Conservation (phyloP, 2,888 invertebrate species). For the Unio delphinus region DNA sequence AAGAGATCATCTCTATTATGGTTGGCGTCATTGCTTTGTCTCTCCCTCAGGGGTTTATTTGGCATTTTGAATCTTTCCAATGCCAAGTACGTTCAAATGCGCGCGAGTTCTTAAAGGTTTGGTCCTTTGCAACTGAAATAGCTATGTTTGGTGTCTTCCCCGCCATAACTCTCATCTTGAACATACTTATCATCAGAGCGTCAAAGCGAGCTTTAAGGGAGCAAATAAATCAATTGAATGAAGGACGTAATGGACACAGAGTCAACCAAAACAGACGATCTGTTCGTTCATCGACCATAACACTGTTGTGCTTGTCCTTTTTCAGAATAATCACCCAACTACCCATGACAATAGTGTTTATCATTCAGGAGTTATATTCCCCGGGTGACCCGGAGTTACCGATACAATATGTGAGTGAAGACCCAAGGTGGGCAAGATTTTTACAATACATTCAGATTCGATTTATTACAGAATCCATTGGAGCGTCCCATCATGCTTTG, state of each 20-base stretch:
- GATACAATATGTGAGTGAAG: too few species aligned
- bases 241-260: too few species aligned
- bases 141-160: conserved; percentile 57
- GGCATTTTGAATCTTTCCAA: conserved; percentile 48
- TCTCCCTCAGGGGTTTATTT: conserved; percentile 63
- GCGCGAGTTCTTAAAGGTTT: conserved; percentile 42
- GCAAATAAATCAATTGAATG: too few species aligned
- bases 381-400: too few species aligned
- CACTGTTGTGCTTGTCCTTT: conserved; percentile 61
- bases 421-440: too few species aligned
- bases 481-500: too few species aligned
- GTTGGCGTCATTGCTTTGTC: conserved; percentile 45
- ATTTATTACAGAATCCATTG: too few species aligned
- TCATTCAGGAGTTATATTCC: conserved; percentile 45
- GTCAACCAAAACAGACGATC: too few species aligned
- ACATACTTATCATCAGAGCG: conserved; percentile 49
- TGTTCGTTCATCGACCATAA: conserved; percentile 44
- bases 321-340: conserved; percentile 63
- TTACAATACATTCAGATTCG: too few species aligned
- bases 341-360: conserved; percentile 59
- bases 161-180: conserved; percentile 49
- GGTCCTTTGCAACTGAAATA: conserved; percentile 56
- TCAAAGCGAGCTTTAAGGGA: conserved; percentile 11
- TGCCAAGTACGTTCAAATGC: not conserved
- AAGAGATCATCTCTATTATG: conserved; percentile 54